These are phyloP conservation scores for Falco cherrug DNA, from an alignment of 2,797 vertebrate genomes.

Conservation along the genomic window DNA sequence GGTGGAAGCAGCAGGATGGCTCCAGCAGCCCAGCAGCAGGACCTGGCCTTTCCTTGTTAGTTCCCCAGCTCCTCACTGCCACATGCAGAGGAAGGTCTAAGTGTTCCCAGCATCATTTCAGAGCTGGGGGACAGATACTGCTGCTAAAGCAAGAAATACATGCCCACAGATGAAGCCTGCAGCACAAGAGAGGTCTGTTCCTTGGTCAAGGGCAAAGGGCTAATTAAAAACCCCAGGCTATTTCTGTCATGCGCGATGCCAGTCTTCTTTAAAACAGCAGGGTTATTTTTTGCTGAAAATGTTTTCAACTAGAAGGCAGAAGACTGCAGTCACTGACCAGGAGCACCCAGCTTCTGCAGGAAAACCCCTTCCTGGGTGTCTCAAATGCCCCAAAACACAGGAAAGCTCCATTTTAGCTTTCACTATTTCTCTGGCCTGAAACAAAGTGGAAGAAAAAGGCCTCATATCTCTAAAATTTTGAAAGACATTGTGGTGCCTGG, in stretches of 20 bases:
- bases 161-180: background rate
- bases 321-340: too few relatives aligned
- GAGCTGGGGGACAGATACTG: background rate
- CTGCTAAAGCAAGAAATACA: background rate
- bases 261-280: background rate
- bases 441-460: background rate
- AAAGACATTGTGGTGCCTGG: background rate
- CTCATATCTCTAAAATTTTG: background rate
- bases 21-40: background rate
- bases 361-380: fast-evolving
- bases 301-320: background rate
- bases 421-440: background rate
- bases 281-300: background rate
- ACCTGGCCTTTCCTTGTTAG: background rate
- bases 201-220: background rate
- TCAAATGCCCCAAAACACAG: background rate
- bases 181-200: background rate
- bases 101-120: fast-evolving
- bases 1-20: background rate
- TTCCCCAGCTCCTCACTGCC: background rate
- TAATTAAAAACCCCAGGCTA: background rate
- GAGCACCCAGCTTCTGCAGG: background rate
- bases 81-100: background rate
- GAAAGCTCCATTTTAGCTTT: background rate
- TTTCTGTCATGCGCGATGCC: background rate